These are phyloP conservation scores for Gadopsis bispinosus DNA, from an alignment of 2,797 vertebrate species.

Conservation along the genomic window DNA sequence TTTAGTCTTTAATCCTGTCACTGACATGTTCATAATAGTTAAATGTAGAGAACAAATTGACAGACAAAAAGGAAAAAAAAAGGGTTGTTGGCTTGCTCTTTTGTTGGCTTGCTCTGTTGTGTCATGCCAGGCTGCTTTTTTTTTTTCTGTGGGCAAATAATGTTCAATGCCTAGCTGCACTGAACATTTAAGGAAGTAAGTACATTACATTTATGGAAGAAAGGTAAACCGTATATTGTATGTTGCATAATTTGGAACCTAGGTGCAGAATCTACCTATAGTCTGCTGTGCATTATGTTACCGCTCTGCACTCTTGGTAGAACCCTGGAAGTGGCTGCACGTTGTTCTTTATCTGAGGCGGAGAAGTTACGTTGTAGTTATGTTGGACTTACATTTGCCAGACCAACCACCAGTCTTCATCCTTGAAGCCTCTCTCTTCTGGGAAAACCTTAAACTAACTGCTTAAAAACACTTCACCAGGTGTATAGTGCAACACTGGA, in stretches of 20 bases:
- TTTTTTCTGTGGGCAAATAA: neutral
- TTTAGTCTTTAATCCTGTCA: neutral
- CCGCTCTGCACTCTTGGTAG: neutral
- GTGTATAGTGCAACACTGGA: neutral
- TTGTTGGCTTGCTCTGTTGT: neutral
- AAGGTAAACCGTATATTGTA: neutral
- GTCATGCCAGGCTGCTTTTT: neutral
- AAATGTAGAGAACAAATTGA: neutral
- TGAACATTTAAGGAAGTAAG: neutral
- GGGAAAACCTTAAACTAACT: no score
- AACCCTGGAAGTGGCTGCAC: no score
- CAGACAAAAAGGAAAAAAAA: neutral
- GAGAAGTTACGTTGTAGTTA: no score
- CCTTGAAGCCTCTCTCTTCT: no score
- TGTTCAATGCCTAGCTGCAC: neutral
- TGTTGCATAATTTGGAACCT: neutral
- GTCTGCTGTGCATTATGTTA: neutral
- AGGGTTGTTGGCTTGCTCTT: neutral
- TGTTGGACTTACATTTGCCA: no score
- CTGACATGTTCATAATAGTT: constrained; percentile 1
- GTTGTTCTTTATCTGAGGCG: no score
- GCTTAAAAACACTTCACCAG: no score
- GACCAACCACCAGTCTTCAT: no score
- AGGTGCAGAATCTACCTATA: neutral
- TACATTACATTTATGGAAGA: no score